phyloP scores from a whole-genome alignment of 2,113 vertebrate genomes.

The Ivindomyrus marchei region DNA sequence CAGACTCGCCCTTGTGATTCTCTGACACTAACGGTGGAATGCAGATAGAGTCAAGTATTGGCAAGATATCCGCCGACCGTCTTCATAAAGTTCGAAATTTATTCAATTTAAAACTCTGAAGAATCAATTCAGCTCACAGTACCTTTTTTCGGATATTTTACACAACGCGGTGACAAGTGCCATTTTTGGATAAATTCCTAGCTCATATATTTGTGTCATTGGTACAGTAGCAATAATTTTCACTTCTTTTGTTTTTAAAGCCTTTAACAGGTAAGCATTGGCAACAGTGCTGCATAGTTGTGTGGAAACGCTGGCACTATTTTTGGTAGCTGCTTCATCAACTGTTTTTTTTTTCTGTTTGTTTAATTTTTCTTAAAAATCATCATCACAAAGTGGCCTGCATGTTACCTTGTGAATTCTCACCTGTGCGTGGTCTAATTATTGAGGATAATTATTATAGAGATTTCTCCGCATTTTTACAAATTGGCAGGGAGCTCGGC shows the following conservation, averaged over 20 bases:
- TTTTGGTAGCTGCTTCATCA: neutral
- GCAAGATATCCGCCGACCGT: neutral
- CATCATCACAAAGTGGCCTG: neutral
- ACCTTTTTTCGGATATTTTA: neutral
- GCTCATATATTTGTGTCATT: neutral
- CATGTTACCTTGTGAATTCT: neutral
- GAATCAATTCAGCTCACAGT: neutral
- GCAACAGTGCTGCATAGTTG: neutral
- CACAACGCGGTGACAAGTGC: neutral
- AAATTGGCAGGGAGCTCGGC: neutral
- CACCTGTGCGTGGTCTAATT: neutral
- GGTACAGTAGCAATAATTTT: neutral
- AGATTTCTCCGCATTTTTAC: neutral
- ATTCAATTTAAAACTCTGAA: neutral
- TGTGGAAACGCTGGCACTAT: neutral
- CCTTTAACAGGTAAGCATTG: neutral
- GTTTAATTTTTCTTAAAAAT: neutral
- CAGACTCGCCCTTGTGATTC: constrained; percentile 23
- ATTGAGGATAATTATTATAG: neutral
- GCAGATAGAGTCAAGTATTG: neutral
- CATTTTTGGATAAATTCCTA: neutral
- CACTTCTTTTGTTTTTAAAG: neutral
- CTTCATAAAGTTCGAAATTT: neutral
- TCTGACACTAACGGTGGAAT: constrained; percentile 5
- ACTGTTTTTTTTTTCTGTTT: neutral